Percentiles rank a stretch among this genome's conserved stretches.
phyloP scores from a whole-genome alignment of 2,888 invertebrate genomes.

The Apocheima hispidaria region DNA sequence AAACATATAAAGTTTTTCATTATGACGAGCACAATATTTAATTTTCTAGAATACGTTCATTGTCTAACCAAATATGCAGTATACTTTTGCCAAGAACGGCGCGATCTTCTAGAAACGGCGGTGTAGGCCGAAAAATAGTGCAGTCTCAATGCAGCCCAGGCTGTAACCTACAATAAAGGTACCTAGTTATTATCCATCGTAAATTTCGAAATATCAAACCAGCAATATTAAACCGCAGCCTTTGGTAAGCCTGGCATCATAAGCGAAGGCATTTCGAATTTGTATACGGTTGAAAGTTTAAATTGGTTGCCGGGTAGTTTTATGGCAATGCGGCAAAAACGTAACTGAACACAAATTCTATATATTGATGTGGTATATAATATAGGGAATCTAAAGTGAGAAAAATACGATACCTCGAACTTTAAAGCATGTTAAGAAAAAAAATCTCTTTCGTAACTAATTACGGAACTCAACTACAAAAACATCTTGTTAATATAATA shows the following conservation, averaged over 20 bases:
- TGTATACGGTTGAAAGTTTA: constrained; percentile 2
- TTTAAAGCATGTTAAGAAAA: too few species aligned
- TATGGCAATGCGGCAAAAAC: constrained; percentile 23
- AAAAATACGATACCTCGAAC: too few species aligned
- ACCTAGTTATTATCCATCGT: constrained; percentile 11
- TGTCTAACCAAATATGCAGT: too few species aligned
- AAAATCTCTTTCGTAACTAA: too few species aligned
- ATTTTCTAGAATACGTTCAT: too few species aligned
- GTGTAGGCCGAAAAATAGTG: not conserved
- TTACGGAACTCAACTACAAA: too few species aligned
- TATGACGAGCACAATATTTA: too few species aligned
- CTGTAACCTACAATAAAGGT: constrained; percentile 8
- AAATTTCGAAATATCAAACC: constrained; percentile 9
- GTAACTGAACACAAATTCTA: not conserved
- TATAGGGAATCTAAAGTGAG: too few species aligned
- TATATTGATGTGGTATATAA: not conserved
- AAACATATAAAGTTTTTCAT: too few species aligned
- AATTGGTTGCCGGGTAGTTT: constrained; percentile 19
- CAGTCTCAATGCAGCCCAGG: not conserved
- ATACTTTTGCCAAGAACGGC: too few species aligned
- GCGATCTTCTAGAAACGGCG: too few species aligned
- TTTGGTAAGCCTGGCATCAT: constrained; percentile 11
- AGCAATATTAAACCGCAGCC: constrained; percentile 10
- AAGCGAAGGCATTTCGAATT: constrained; percentile 12
- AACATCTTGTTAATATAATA: too few species aligned